phyloP scores from a whole-genome alignment of 2,113 vertebrate species.

The Ammodramus savannarum region DNA sequence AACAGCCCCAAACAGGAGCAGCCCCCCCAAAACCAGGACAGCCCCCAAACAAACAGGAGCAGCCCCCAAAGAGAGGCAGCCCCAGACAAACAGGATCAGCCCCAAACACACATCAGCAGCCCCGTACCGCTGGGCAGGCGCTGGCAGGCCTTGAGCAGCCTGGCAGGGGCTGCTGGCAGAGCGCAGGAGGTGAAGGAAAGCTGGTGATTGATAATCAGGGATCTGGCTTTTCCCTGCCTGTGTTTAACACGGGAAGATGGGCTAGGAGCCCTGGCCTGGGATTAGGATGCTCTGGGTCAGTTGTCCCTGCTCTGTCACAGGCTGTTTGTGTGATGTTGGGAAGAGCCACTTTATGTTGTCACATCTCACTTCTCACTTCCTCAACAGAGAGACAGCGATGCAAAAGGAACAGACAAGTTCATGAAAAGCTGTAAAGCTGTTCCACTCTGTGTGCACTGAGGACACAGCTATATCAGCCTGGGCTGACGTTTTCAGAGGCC shows the following conservation, averaged over 20 bases:
- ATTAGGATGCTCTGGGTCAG: not conserved
- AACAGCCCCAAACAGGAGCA: no score
- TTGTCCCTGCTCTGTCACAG: not conserved
- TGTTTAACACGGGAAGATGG: rapidly evolving
- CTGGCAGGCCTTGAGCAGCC: rapidly evolving
- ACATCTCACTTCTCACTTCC: not conserved
- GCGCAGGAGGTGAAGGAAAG: rapidly evolving
- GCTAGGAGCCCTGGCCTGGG: not conserved
- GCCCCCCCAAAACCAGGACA: no score
- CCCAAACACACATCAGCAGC: no score
- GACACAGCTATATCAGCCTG: not conserved
- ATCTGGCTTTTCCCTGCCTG: not conserved
- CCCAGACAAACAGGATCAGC: no score
- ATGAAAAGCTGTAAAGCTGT: not conserved
- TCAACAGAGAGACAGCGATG: not conserved
- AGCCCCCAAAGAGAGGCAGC: no score
- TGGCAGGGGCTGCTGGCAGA: not conserved
- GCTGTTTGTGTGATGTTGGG: not conserved
- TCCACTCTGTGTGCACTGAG: not conserved
- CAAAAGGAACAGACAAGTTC: not conserved
- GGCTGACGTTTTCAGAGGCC: not conserved
- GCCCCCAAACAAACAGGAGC: no score
- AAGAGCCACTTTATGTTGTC: not conserved
- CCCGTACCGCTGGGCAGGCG: rapidly evolving
- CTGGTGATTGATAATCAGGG: rapidly evolving